Conservation (phyloP, 2,888 invertebrate species). For the Atrina japonica region DNA sequence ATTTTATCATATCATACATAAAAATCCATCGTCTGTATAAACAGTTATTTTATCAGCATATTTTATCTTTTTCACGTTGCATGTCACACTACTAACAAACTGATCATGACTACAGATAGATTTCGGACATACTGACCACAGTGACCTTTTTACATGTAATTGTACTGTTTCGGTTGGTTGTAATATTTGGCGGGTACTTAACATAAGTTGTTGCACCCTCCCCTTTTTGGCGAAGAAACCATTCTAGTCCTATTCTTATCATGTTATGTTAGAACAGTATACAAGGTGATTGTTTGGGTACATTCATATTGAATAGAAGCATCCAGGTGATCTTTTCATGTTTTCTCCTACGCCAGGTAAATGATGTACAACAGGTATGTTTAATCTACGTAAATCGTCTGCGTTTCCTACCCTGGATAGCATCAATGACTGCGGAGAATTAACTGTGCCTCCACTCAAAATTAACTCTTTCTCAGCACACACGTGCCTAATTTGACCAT, state of each 20-base stretch:
- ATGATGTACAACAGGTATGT: conserved; percentile 85
- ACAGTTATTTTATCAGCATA: too few species aligned
- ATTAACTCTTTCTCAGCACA: conserved; percentile 86
- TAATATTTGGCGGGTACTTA: too few species aligned
- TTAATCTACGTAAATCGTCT: too few species aligned
- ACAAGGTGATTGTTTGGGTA: conserved; percentile 81
- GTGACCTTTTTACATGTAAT: too few species aligned
- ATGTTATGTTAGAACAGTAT: conserved; percentile 82
- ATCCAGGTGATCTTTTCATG: conserved; percentile 89
- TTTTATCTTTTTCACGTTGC: too few species aligned
- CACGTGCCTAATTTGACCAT: conserved; percentile 61
- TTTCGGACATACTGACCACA: too few species aligned
- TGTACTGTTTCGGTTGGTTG: too few species aligned
- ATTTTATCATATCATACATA: too few species aligned
- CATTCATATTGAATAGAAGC: conserved; percentile 81
- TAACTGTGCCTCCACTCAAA: too few species aligned
- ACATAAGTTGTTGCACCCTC: conserved; percentile 81
- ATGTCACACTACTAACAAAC: too few species aligned
- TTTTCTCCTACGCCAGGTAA: conserved; percentile 89
- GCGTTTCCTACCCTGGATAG: conserved; percentile 92
- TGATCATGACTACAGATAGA: too few species aligned
- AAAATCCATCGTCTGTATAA: too few species aligned
- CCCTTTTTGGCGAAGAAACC: conserved; percentile 80
- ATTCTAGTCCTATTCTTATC: conserved; percentile 81
- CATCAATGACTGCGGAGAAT: conserved; percentile 96